phyloP scores from a whole-genome alignment of 2,888 invertebrate genomes.

The Pseudolycoriella hygida region DNA sequence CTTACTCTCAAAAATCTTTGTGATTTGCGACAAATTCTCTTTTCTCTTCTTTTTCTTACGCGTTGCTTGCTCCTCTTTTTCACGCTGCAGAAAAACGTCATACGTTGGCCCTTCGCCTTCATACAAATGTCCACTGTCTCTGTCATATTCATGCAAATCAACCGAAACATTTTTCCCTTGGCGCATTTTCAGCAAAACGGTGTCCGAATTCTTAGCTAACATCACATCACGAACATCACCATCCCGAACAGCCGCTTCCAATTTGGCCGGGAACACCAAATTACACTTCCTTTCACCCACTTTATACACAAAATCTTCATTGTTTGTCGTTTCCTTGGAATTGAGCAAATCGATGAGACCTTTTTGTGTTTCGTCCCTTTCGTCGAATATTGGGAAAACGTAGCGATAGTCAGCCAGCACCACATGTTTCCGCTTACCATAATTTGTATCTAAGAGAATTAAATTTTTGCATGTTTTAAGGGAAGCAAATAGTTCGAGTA shows the following conservation, averaged over 20 bases:
- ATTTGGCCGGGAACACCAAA: conserved; percentile 51
- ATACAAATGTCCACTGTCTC: conserved; percentile 34
- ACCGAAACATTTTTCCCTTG: conserved; percentile 59
- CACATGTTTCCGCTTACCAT: conserved; percentile 49
- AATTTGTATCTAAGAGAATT: conserved; percentile 19
- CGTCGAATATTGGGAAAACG: conserved; percentile 53
- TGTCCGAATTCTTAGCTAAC: conserved; percentile 58
- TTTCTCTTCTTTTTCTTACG: conserved; percentile 39
- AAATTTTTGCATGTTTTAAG: too few species aligned
- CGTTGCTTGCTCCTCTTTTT: conserved; percentile 35
- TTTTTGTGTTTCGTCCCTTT: conserved; percentile 46
- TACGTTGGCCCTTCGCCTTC: conserved; percentile 55
- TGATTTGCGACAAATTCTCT: conserved; percentile 42
- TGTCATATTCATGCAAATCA: conserved; percentile 41
- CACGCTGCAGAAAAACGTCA: conserved; percentile 42
- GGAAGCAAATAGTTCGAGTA: too few species aligned
- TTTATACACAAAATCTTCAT: conserved; percentile 49
- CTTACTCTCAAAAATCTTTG: conserved; percentile 61
- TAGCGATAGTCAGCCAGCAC: conserved; percentile 52
- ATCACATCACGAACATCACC: conserved; percentile 62
- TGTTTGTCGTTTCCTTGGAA: conserved; percentile 37
- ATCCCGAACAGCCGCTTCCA: conserved; percentile 59
- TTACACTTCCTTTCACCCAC: conserved; percentile 56
- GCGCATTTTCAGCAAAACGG: conserved; percentile 51
- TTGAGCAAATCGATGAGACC: conserved; percentile 41